These are phyloP conservation scores for Chloroceryle inda DNA, from an alignment of 2,797 vertebrate species.

Conservation along the genomic window DNA sequence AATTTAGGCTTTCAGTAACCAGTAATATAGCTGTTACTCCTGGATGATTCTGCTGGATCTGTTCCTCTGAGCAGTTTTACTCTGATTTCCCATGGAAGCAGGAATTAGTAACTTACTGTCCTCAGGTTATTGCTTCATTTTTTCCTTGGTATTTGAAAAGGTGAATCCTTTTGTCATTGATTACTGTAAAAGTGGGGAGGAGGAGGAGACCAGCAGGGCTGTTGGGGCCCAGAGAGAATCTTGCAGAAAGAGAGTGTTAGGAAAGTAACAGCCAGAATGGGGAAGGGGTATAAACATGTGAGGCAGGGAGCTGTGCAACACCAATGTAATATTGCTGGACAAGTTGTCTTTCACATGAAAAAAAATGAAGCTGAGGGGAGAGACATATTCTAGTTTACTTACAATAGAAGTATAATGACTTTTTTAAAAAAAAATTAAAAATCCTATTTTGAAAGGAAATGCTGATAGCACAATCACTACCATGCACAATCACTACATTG, in stretches of 20 bases:
- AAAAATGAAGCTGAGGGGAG: background rate
- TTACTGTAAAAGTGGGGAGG: background rate
- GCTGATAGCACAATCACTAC: background rate
- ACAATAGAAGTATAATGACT: background rate
- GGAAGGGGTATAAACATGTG: background rate
- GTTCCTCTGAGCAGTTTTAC: background rate
- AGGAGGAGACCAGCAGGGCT: background rate
- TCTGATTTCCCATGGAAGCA: background rate
- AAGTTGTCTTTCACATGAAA: background rate
- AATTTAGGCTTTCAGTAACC: background rate
- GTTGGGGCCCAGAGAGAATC: background rate
- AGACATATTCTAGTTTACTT: background rate
- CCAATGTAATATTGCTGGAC: background rate
- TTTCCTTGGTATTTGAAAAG: background rate
- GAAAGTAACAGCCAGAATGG: background rate
- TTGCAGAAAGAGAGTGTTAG: background rate
- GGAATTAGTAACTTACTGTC: background rate
- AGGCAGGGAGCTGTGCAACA: background rate
- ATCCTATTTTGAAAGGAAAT: background rate
- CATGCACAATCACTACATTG: too few relatives aligned
- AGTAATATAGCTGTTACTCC: background rate
- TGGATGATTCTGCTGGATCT: background rate
- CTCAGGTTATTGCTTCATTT: background rate
- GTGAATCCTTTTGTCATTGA: background rate
- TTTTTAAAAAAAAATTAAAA: background rate